Base-by-base conservation (phyloP, 2,797 vertebrate genomes). In the Chaunax sp. region DNA sequence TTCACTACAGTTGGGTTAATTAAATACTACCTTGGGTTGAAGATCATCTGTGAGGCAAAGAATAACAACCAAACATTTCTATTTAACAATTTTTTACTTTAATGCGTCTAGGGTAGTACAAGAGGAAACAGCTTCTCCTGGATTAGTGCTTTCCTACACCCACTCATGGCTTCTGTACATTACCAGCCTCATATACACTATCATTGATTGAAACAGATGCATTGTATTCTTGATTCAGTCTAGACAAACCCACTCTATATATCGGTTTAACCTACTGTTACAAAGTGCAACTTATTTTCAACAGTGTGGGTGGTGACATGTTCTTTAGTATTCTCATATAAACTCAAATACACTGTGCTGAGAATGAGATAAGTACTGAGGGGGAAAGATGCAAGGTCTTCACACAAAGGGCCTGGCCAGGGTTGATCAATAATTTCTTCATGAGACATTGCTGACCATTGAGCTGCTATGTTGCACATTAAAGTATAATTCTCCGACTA, bases 1-100 rank as follows among this genome's bases (percentile, higher is more conserved):
- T 45, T 37, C 22, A 60, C 37, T 35, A 40, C 25, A 58, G 65
- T 64, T 52, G n/a, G 57, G 67, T 47, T 66, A 72, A 69, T 54
- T 58, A 28, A 49, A 30, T 60, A 52, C 18, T 47, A 6, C 2
- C 3, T 26, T 60, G 50, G 11, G 43, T 53, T 51, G 26, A 70
- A 45, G 33, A 46, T 45, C 43, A 68, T 64, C 53, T 58, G 44
- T 38, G 38, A 60, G 23, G 50, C 16, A 64, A 68, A 75, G 28
- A 20, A 46, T 8, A 41, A 16, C 20, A 45, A 50, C 51, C 10
- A 9, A 57, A 26, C 15, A 20, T 47, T 40, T 49, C 38, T 4
- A 12, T 60, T 72, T 56, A 44, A 53, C 72, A 4, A 28, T 40
- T 52, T 40, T 54, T 46, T 68, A 64, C 33, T 64, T 45, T 35